A percentile compares a stretch with the other conserved stretches of the same genome.
Conservation (phyloP, 2,888 invertebrate species). For the Orthosia cruda region DNA sequence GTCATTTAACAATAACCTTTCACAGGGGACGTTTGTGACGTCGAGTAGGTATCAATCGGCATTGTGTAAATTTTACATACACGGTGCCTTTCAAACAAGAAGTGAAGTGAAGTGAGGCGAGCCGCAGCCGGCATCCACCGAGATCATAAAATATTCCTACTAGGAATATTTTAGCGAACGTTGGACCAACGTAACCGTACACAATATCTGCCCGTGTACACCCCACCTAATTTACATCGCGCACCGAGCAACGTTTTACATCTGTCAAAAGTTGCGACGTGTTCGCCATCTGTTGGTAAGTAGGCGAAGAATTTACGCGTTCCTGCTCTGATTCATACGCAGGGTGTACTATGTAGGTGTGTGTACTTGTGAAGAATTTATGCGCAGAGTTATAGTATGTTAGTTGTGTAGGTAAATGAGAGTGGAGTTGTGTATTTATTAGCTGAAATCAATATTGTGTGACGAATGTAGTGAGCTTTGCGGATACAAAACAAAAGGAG, state of each 20-base stretch:
- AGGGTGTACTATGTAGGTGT: constrained; percentile 37
- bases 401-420: constrained; percentile 24
- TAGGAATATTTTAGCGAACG: too few species aligned
- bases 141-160: too few species aligned
- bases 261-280: constrained; percentile 83
- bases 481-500: constrained; percentile 11
- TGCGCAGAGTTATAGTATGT: constrained; percentile 45
- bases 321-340: constrained; percentile 60
- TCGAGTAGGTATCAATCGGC: too few species aligned
- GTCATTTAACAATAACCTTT: too few species aligned
- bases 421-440: constrained; percentile 29
- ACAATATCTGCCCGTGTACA: constrained; percentile 61
- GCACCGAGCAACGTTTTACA: constrained; percentile 76
- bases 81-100: too few species aligned
- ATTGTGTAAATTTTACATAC: too few species aligned
- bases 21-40: too few species aligned
- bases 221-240: constrained; percentile 75
- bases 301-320: constrained; percentile 68
- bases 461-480: constrained; percentile 18
- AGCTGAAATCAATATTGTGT: constrained; percentile 27
- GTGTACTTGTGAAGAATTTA: constrained; percentile 36
- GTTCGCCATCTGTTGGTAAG: constrained; percentile 77
- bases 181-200: neutral
- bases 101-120: too few species aligned
- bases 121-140: too few species aligned